A percentile compares a stretch with the other conserved stretches of the same genome.
These are phyloP conservation scores for Xiphophorus hellerii DNA, from an alignment of 2,113 vertebrate species.

Conservation along the genomic window DNA sequence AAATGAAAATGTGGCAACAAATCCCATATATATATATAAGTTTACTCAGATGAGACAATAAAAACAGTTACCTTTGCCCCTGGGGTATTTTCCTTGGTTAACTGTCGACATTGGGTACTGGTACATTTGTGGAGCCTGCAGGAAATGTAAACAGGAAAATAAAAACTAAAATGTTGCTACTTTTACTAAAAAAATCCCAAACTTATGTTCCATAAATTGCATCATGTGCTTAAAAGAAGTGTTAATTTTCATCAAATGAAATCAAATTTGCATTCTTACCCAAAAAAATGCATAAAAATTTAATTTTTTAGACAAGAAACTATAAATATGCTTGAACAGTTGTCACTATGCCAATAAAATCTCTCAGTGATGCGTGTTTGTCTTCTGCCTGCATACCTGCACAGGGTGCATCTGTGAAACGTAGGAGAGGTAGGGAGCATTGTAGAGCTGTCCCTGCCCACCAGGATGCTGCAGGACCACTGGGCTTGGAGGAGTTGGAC, in stretches of 20 bases:
- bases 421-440: slow-evolving; percentile 75
- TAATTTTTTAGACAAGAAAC: neutral
- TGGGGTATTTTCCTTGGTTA: slow-evolving; percentile 88
- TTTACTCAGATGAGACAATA: neutral
- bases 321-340: neutral
- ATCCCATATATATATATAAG: neutral
- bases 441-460: slow-evolving; percentile 81
- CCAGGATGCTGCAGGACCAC: slow-evolving; percentile 86
- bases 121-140: slow-evolving; percentile 88
- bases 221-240: too few species aligned
- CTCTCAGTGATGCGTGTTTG: neutral
- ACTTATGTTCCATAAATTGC: neutral
- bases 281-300: too few species aligned
- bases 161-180: neutral
- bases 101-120: slow-evolving; percentile 88
- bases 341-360: neutral
- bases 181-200: neutral
- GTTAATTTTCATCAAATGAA: too few species aligned
- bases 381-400: slow-evolving; percentile 62
- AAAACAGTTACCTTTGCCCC: slow-evolving; percentile 82
- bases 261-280: too few species aligned
- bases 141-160: slow-evolving; percentile 1
- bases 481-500: slow-evolving; percentile 86
- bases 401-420: slow-evolving; percentile 87
- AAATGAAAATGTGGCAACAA: neutral